Base-by-base conservation (phyloP, 2,888 invertebrate species). In the Blera fallax region DNA sequence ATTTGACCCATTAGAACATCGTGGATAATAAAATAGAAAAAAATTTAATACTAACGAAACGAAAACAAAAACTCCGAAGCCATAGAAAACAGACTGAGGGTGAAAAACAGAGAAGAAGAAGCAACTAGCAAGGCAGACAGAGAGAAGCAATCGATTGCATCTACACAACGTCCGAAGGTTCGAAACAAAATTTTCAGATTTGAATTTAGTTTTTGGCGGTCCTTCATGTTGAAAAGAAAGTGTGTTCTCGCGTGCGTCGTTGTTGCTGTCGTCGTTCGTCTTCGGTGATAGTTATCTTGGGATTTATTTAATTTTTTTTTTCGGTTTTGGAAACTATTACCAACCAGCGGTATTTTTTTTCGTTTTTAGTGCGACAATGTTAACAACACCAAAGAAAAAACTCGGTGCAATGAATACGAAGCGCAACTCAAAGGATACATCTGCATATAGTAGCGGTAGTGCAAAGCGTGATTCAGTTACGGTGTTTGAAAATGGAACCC, bases 191-290 rank as follows among this genome's bases (percentile, higher is more conserved):
- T 72, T 81, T 72, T 81, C 52, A 60, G 77, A 85, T 89, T 88
- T 88, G 88, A 90, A 90, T 90, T 91, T 89, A 91, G 91, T 91
- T 91, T 91, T 91, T 90, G 90, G 90, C 90, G 91, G 90, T 89
- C 89, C 90, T 90, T 81, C 85, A 85, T 85, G 85, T 85, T 77
- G 85, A 37, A 56, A 72, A 73, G 65, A 80, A 81, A 79, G 79
- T 79, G 81, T 37, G 81, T 67, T 54, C 65, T 79, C 65, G 76
- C 76, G 69, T 85, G 85, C 34, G 54, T 8, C 60, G 72, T 82
- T 62, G 60, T 64, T 64, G n/a, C 69, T 21, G 1, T 48, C 40
- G 8, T 65, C 54, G 54, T 43, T 62, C 37, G 69, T 43, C 14
- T 52, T 67, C 60, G 32, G 60, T 62, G 64, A 50, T 54, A 54